phyloP scores from a whole-genome alignment of 2,113 vertebrate species.

The Megaceryle torquata region DNA sequence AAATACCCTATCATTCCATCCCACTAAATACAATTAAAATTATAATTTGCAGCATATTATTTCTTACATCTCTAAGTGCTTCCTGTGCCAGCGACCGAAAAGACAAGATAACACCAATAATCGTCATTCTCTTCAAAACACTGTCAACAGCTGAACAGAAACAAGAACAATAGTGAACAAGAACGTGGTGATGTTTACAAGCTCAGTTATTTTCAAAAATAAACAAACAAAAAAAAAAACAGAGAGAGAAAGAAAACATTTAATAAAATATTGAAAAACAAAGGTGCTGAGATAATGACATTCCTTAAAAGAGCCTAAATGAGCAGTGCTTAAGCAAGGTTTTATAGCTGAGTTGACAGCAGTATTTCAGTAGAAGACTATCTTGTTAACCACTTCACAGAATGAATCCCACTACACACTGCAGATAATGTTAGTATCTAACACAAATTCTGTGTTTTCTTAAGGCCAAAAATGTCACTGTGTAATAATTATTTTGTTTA shows the following conservation, averaged over 20 bases:
- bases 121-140: slow-evolving; percentile 97
- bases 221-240: not conserved
- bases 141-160: slow-evolving; percentile 90
- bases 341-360: not conserved
- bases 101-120: slow-evolving; percentile 97
- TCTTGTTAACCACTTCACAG: not conserved
- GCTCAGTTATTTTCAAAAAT: not conserved
- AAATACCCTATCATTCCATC: not conserved
- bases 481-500: not conserved
- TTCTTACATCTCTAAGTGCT: slow-evolving; percentile 94
- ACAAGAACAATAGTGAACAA: not conserved
- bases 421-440: not conserved
- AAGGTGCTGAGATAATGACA: not conserved
- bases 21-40: not conserved
- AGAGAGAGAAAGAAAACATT: not conserved
- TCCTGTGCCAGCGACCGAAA: slow-evolving; percentile 97
- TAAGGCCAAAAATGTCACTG: not conserved
- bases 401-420: not conserved
- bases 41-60: not conserved
- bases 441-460: not conserved
- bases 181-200: not conserved
- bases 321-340: not conserved
- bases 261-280: not conserved
- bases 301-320: not conserved
- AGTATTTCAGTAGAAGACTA: not conserved